phyloP scores from a whole-genome alignment of 2,797 vertebrate species.

The Alauda arvensis region DNA sequence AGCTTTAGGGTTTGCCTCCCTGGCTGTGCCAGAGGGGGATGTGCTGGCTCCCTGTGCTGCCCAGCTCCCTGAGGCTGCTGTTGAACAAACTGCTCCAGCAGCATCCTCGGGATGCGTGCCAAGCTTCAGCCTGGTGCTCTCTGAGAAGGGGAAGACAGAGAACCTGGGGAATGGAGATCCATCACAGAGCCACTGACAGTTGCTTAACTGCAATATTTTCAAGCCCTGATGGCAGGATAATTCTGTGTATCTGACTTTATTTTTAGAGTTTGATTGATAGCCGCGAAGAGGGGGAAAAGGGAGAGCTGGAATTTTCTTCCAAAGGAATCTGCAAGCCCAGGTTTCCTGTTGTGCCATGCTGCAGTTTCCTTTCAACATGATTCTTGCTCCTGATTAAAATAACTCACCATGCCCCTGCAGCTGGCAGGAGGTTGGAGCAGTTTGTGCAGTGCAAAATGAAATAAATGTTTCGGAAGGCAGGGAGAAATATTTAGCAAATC shows the following conservation, averaged over 20 bases:
- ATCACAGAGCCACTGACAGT: slow-evolving; percentile 22
- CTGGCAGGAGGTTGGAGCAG: slow-evolving; percentile 9
- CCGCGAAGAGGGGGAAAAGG: background rate
- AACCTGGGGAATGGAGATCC: background rate
- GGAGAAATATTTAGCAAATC: slow-evolving; percentile 52
- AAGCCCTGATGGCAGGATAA: slow-evolving; percentile 24
- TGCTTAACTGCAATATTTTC: slow-evolving; percentile 4
- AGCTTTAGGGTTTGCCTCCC: background rate
- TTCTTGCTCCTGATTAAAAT: slow-evolving; percentile 34
- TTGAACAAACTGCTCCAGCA: background rate
- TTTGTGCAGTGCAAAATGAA: slow-evolving; percentile 8
- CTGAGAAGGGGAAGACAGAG: background rate
- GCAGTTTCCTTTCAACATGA: background rate
- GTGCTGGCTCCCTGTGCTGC: background rate
- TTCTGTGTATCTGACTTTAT: slow-evolving; percentile 22
- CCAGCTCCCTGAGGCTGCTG: slow-evolving; percentile 5
- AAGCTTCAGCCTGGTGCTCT: background rate
- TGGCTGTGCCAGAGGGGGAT: background rate
- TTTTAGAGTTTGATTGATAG: slow-evolving; percentile 36
- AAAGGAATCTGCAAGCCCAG: background rate
- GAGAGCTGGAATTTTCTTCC: slow-evolving; percentile 24
- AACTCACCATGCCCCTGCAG: background rate
- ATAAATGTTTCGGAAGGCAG: slow-evolving; percentile 43
- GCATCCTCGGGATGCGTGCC: background rate
- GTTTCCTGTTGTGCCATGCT: background rate